Conservation (phyloP, 2,797 vertebrate genomes). For the Denticeps clupeoides region DNA sequence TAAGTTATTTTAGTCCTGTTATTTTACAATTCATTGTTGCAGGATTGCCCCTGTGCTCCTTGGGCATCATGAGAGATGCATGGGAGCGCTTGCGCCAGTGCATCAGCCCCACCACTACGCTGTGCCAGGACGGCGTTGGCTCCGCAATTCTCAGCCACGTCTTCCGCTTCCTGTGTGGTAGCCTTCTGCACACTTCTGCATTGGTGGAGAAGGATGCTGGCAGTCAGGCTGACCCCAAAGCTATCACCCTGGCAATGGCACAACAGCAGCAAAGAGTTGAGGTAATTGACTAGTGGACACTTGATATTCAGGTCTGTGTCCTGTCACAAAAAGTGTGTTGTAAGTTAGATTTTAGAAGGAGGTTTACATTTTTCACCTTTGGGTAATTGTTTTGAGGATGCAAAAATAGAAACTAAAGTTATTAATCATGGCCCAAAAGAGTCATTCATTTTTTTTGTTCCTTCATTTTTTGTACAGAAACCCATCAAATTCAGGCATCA, state of each 20-base stretch:
- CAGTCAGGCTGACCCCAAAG: conserved; percentile 55
- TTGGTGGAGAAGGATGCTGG: conserved; percentile 40
- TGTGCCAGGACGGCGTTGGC: conserved; percentile 35
- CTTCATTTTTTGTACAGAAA: neutral
- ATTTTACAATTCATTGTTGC: neutral
- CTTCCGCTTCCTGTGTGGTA: conserved; percentile 62
- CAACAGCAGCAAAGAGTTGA: conserved; percentile 68
- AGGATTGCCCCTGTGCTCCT: conserved; percentile 64
- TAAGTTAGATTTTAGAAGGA: no score
- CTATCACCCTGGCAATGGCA: conserved; percentile 59
- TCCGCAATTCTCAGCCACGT: conserved; percentile 58
- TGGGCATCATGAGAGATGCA: conserved; percentile 69
- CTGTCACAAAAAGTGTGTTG: no score
- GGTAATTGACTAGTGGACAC: no score
- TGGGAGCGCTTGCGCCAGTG: conserved; percentile 69
- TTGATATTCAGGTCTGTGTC: no score
- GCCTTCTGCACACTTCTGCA: conserved; percentile 33
- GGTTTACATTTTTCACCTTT: no score
- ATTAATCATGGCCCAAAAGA: neutral
- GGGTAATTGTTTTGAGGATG: no score
- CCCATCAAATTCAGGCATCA: no score
- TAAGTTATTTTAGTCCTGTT: neutral
- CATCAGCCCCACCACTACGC: conserved; percentile 50
- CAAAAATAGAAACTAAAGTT: neutral
- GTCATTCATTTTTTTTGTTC: neutral